Base-by-base conservation (phyloP, 1,140 invertebrate species). In the Diabrotica virgifera region DNA sequence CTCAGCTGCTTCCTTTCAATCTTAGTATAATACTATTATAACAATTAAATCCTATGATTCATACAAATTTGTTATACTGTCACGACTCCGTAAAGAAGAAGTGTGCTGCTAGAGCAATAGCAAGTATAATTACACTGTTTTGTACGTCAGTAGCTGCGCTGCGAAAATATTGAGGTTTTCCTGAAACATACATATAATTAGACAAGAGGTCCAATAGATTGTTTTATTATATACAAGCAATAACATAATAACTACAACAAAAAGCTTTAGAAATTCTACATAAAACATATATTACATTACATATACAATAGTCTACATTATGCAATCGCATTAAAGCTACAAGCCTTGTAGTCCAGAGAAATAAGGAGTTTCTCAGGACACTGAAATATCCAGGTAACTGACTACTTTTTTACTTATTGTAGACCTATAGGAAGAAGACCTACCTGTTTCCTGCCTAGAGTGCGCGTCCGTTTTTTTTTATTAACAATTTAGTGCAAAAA, bases 101-200 rank as follows among this genome's bases (percentile, higher is more conserved):
- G 46, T 64, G 36, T 36, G 57, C 13, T 14, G 52, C 36, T 53
- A 62, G 12, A 2, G 60, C 6, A 12, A 53, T 12, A 36, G 51
- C 36, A 53, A 62, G 3, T 9, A 13, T 54, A 11, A 50, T 5
- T 50, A 64, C 2, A 46, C 50, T 57, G 46, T 11, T 57, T 50
- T 57, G 53, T 59, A 64, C 14, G 14, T 57, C 40, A 11, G 9
- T 50, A 64, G 62, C 53, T 64, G 55, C 62, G 52, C 71, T 70
- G 14, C 71, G 62, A 51, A 66, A 72, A 54, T 64, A 68, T 51
- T 72, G 37, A 0, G 71, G 71, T 36, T 72, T 65, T 52, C 71
- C 71, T 72, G 59, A 46, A 65, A 65, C 40, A 46, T 46, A 46
- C 40, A 46, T 14, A 52, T 6, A 61, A 62, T 38, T 46, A 46